phyloP scores from a whole-genome alignment of 1,140 invertebrate species.

The Mya arenaria region DNA sequence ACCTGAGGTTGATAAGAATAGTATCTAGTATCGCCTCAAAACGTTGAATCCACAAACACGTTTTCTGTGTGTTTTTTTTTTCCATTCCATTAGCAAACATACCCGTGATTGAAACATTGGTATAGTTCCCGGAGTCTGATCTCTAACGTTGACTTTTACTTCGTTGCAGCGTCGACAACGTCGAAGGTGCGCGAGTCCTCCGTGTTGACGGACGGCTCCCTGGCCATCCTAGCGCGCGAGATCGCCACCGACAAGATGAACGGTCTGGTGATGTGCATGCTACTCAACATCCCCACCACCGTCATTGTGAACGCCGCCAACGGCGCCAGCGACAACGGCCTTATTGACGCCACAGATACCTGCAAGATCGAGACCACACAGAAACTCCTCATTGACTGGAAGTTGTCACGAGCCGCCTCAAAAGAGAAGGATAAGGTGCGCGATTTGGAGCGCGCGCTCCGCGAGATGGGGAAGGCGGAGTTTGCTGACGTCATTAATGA shows the following conservation, averaged over 20 bases:
- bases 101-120: too few species aligned
- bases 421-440: slow-evolving; percentile 57
- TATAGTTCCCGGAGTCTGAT: too few species aligned
- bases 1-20: too few species aligned
- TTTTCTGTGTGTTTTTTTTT: too few species aligned
- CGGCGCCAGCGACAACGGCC: slow-evolving; percentile 7
- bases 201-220: slow-evolving; percentile 40
- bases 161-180: slow-evolving; percentile 37
- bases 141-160: background rate
- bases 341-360: slow-evolving; percentile 13
- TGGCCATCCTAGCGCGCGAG: slow-evolving; percentile 46
- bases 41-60: too few species aligned
- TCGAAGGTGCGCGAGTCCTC: slow-evolving; percentile 26
- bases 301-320: slow-evolving; percentile 43
- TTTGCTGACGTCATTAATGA: slow-evolving; percentile 49
- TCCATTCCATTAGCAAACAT: too few species aligned
- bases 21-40: too few species aligned
- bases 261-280: slow-evolving; percentile 51
- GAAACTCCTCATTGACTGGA: slow-evolving; percentile 43
- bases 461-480: slow-evolving; percentile 54
- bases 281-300: slow-evolving; percentile 55
- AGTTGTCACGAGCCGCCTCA: slow-evolving; percentile 10
- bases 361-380: slow-evolving; percentile 37
- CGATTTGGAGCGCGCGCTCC: slow-evolving; percentile 52
- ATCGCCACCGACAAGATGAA: slow-evolving; percentile 22